Evolutionary conservation across 2,797 vertebrate genomes (phyloP), one percentile per base, ranked within the genome.

Genomic region (Ctenopoma kingsleyae): DNA sequence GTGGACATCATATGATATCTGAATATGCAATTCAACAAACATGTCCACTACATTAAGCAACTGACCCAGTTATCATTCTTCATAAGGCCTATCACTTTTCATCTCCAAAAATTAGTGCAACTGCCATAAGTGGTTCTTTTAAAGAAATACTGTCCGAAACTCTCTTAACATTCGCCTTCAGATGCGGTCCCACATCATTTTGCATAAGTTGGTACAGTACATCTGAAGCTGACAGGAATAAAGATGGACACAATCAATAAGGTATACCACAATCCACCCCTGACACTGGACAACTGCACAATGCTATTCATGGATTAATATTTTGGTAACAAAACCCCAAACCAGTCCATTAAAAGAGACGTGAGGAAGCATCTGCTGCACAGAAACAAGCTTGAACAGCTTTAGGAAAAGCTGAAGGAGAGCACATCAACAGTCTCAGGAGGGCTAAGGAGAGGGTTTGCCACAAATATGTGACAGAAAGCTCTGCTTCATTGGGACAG

Each of bases 401-500:
- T 74, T 70, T 4, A 60, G 64, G 67, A 52, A 20, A 51, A 77
- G 65, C 61, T 58, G 61, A 80, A 70, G 61, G 70, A 78, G 67
- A 69, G 71, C 46, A 48, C 32, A 58, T 41, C 36, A 30, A 59
- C 65, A 5, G 70, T 53, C 64, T 80, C 63, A 66, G 69, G 57
- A 64, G 17, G 16, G 60, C 57, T 76, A 62, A 78, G 51, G 63
- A 84, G 64, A 71, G 27, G 57, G 51, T 59, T 36, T 36, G 46
- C 71, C 76, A 73, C 75, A 90, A 84, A 73, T 81, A 81, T 85
- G 69, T 38, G 49, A 61, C 23, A 41, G 61, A 81, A 73, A 70
- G 38, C 51, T 77, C n/a, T 55, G 62, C 55, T 50, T 57, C 59
- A 60, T 68, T 35, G 22, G 66, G 59, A 89, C 74, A 84, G 65